Evolutionary conservation across 2,888 invertebrate genomes (phyloP).

Genomic region (Melolontha melolontha): DNA sequence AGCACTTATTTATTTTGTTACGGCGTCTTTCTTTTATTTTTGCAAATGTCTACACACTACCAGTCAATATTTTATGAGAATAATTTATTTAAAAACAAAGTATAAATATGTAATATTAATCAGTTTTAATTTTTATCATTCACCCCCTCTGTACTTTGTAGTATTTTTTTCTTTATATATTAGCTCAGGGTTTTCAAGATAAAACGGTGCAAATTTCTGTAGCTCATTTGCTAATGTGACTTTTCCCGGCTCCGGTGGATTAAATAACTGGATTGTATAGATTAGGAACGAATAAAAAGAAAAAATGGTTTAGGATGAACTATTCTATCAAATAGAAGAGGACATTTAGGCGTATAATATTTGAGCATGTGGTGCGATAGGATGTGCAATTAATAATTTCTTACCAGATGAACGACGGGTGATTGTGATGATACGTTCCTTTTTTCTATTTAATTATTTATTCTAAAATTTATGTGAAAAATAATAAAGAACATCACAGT

Average conservation of each 20-base stretch:
- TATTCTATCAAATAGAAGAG: slow-evolving; percentile 34
- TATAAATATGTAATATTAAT: slow-evolving; percentile 1
- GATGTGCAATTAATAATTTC: slow-evolving; percentile 37
- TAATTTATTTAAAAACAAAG: slow-evolving; percentile 3
- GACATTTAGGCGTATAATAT: slow-evolving; percentile 3
- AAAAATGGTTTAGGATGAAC: slow-evolving; percentile 36
- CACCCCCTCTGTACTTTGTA: not conserved
- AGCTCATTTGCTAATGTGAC: slow-evolving; percentile 12
- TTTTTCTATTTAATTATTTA: slow-evolving; percentile 31
- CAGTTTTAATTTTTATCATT: not conserved
- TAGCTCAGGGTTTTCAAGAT: slow-evolving; percentile 38
- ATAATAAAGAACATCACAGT: slow-evolving; percentile 8
- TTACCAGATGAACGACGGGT: slow-evolving; percentile 28
- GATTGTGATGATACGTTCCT: slow-evolving; percentile 21
- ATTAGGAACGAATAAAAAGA: slow-evolving; percentile 21
- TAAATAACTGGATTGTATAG: slow-evolving; percentile 2
- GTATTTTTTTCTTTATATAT: not conserved
- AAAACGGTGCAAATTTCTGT: slow-evolving; percentile 36
- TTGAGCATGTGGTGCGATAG: slow-evolving; percentile 14
- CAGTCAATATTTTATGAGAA: not conserved
- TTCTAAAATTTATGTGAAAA: slow-evolving; percentile 9
- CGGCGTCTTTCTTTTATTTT: slow-evolving; percentile 15
- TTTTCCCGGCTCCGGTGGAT: slow-evolving; percentile 3
- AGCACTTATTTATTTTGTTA: slow-evolving; percentile 30
- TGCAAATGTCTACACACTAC: slow-evolving; percentile 22